Conservation (phyloP, 2,888 invertebrate species). For the Epicampocera succincta region DNA sequence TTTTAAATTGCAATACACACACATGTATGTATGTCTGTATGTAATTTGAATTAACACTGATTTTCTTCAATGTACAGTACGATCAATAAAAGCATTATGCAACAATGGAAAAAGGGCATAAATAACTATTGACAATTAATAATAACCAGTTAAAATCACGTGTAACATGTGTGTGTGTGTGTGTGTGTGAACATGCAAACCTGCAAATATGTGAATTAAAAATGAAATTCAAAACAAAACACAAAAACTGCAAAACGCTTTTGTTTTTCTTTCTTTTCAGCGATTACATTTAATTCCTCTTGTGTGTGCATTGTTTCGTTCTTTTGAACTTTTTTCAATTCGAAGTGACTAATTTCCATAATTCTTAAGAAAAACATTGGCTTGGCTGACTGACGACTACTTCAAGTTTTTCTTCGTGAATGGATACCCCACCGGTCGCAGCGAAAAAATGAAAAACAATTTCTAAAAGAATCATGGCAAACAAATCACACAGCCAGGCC, state of each 20-base stretch:
- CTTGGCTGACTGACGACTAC: slow-evolving; percentile 36
- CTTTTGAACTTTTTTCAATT: slow-evolving; percentile 18
- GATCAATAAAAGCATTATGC: slow-evolving; percentile 4
- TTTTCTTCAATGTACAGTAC: neutral
- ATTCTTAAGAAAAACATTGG: slow-evolving; percentile 75
- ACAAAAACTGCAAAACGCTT: slow-evolving; percentile 15
- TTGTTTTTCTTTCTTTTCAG: slow-evolving; percentile 13
- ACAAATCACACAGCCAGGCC: slow-evolving; percentile 8
- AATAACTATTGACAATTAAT: slow-evolving; percentile 46
- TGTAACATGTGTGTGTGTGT: slow-evolving; percentile 20
- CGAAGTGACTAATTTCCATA: slow-evolving; percentile 77
- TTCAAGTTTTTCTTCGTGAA: slow-evolving; percentile 29
- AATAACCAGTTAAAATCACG: slow-evolving; percentile 54
- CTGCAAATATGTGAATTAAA: slow-evolving; percentile 17
- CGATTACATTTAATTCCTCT: slow-evolving; percentile 1
- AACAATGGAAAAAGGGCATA: slow-evolving; percentile 17
- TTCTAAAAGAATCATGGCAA: slow-evolving; percentile 11
- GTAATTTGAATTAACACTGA: slow-evolving; percentile 11
- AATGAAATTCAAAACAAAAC: slow-evolving; percentile 13
- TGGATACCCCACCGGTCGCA: slow-evolving; percentile 55
- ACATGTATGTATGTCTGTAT: too few relatives aligned
- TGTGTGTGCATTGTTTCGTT: slow-evolving; percentile 3
- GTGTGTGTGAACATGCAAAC: neutral
- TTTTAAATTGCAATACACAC: too few relatives aligned
- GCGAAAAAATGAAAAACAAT: slow-evolving; percentile 9